Base-by-base conservation (phyloP, 2,797 vertebrate genomes). In the Artibeus jamaicensis region DNA sequence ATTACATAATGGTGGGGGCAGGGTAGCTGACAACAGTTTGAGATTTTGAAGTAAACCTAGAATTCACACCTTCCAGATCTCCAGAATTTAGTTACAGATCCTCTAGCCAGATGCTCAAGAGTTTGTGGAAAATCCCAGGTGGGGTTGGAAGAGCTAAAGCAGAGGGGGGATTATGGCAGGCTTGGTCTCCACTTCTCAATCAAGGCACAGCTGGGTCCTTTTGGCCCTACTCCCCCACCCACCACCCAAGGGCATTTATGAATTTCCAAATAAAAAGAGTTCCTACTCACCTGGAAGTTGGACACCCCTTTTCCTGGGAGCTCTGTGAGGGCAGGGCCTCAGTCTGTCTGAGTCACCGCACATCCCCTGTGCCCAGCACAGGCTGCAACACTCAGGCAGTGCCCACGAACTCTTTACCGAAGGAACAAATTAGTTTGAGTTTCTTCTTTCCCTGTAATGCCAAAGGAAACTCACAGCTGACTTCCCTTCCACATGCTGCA, bases 361-460 rank as follows among this genome's bases (percentile, higher is more conserved):
- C 2, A 4, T 21, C 46, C 24, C 15, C n/a, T 0, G 0, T 16
- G 16, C 16, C 24, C 55, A 32, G 18, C 32, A 70, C 7, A 32
- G 55, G 50, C 10, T 4, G 5, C 14, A 24, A 5, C 5, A 0
- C 5, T 8, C 53, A 46, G 70, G n/a, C 21, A 1, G 22, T 5
- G 4, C 18, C 48, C 22, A 12, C 50, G 42, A 89, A 34, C 74
- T 39, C 24, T 11, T 65, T 55, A 15, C 32, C 37, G 21, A 29
- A 37, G 77, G 18, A n/a, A 81, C 21, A 44, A 44, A 50, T 32
- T 42, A 68, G 81, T 4, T 11, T 0, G 5, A 84, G 55, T 48
- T 53, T 77, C 77, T 85, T 83, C 24, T 57, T 74, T 55, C 44
- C 73, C 48, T 67, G 76, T 87, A n/a, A 92, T 59, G 65, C 39